phyloP scores from a whole-genome alignment of 1,140 invertebrate species.

The Asbolus verrucosus region DNA sequence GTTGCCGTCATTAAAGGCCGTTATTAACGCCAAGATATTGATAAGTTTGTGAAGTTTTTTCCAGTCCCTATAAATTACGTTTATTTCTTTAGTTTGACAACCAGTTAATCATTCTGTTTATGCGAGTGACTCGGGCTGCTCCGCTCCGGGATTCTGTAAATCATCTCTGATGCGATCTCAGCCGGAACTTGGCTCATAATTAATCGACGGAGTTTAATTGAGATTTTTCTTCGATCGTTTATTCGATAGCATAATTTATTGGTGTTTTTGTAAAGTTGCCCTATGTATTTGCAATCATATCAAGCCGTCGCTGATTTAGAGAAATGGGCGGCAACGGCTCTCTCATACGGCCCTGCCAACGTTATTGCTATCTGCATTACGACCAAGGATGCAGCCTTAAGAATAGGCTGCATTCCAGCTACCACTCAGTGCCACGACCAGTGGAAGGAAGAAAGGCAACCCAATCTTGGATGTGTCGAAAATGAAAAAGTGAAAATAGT shows the following conservation, averaged over 20 bases:
- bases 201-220: slow-evolving; percentile 60
- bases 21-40: slow-evolving; percentile 65
- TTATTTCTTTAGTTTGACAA: slow-evolving; percentile 65
- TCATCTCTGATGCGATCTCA: slow-evolving; percentile 60
- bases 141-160: slow-evolving; percentile 60
- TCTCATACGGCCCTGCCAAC: not conserved
- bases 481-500: not conserved
- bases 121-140: slow-evolving; percentile 61
- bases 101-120: slow-evolving; percentile 65
- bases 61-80: slow-evolving; percentile 64
- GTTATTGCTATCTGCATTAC: slow-evolving; percentile 5
- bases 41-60: slow-evolving; percentile 64
- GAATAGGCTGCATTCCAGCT: not conserved
- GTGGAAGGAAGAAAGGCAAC: no score
- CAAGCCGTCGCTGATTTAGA: slow-evolving; percentile 47
- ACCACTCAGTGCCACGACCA: no score
- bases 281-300: slow-evolving; percentile 54
- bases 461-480: no score
- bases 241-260: slow-evolving; percentile 60
- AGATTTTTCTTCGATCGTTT: slow-evolving; percentile 62
- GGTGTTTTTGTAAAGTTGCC: slow-evolving; percentile 54
- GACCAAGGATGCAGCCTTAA: not conserved
- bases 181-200: slow-evolving; percentile 60
- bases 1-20: slow-evolving; percentile 63
- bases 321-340: slow-evolving; percentile 32